Base-by-base conservation (phyloP, 2,888 invertebrate species). In the Tipula vernalis region DNA sequence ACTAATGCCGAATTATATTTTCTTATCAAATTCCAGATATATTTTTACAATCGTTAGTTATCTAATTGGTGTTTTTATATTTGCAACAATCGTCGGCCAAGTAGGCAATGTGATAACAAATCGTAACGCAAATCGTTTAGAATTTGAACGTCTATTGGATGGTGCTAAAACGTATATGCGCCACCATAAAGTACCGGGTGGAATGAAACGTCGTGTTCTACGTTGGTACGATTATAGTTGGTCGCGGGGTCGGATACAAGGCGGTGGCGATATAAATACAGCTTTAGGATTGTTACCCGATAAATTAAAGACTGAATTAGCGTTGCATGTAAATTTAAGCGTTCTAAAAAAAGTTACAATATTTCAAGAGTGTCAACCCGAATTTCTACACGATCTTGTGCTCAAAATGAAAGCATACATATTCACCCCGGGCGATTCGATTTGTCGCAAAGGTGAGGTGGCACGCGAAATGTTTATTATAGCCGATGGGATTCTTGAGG, bases 381-480 rank as follows among this genome's bases (percentile, higher is more conserved):
- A 98, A 92, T 99, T 99, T 91, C 94, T 99, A 4, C 98, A 98
- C 91, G 98, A 99, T 91, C 94, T 99, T 89, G 98, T 99, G 88
- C 93, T 99, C 88, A 99, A 99, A 93, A 99, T 99, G 98, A 97
- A 97, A 92, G 98, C 98, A 6, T 98, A 98, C 91, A 99, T 99
- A 91, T 99, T 99, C 92, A 99, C 98, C 36, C 98, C 98, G 0
- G 98, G 98, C 36, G 98, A 99, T 92, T 96, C 98, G 87, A 98
- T 99, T 90, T 98, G 98, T 90, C 94, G 98, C 57, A 97, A 98
- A 92, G 98, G 95, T 89, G 96, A 98, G 92, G 97, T 98, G 28
- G 98, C 98, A 0, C 93, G 98, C 88, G 98, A 99, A 92, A 99
- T 99, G 98, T 99, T 98, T 90, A 99, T 99, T 89, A 98, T 99